A percentile compares a stretch with the other conserved stretches of the same genome.
These are phyloP conservation scores for Chrysaora quinquecirrha DNA, from an alignment of 30 jellyfish, hydroid and myxozoan genomes.

Conservation along the genomic window DNA sequence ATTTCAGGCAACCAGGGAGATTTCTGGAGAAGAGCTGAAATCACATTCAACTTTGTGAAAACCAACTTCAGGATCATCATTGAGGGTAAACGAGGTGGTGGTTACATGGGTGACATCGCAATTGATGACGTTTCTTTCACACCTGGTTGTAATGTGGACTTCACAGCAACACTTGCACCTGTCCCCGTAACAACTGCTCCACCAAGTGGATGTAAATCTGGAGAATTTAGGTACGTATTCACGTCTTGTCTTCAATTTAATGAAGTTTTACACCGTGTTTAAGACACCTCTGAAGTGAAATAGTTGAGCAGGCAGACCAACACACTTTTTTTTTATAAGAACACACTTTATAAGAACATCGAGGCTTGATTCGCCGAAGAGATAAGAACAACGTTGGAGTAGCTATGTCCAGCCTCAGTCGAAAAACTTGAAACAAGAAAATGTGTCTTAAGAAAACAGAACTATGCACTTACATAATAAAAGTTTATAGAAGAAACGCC, in stretches of 20 bases:
- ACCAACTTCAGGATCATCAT: conserved; percentile 80
- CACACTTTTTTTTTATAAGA: too few species aligned
- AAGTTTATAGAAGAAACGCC: too few species aligned
- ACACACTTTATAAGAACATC: too few species aligned
- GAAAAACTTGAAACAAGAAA: too few species aligned
- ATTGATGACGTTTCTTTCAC: conserved; percentile 95
- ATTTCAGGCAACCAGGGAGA: conserved; percentile 95
- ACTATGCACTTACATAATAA: too few species aligned
- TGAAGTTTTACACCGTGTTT: not conserved
- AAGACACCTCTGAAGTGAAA: too few species aligned
- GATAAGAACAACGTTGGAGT: too few species aligned
- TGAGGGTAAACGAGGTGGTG: conserved; percentile 92
- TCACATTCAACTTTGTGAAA: conserved; percentile 52
- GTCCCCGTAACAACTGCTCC: conserved; percentile 78
- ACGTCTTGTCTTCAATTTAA: not conserved
- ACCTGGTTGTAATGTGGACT: conserved; percentile 94
- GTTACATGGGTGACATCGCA: conserved; percentile 85
- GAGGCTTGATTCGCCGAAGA: too few species aligned
- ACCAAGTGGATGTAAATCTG: conserved; percentile 93
- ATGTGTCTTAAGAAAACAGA: too few species aligned
- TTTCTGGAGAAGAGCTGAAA: conserved; percentile 83
- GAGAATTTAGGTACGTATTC: conserved; percentile 78
- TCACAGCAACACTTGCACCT: conserved; percentile 89
- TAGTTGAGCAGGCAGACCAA: too few species aligned
- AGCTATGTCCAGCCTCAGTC: too few species aligned